Evolutionary conservation across 2,888 invertebrate genomes (phyloP), one percentile per base, ranked within the genome.

Genomic region (Neoascia interrupta): DNA sequence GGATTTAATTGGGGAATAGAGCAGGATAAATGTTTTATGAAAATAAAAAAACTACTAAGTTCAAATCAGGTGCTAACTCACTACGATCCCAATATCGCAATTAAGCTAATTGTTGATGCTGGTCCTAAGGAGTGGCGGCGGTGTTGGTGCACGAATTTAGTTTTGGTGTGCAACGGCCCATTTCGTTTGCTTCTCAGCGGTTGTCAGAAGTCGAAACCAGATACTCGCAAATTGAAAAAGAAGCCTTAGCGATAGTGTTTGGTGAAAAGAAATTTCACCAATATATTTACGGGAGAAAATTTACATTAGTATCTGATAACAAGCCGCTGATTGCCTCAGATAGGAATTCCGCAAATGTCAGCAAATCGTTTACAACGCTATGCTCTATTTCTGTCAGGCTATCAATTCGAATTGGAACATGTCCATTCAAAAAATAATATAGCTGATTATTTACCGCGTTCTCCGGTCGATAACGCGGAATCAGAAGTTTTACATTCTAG

Each of bases 251-350:
- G 5, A 81, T 87, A 3, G 66, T 85, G 10, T 88, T 81, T 45
- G 86, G 84, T 1, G 83, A 87, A 1, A 82, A 83, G 23, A 83
- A 84, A 72, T 89, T 88, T 74, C 84, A 86, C 58, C 81, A 84
- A 5, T 89, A 86, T 69, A 15, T 88, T 2, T 85, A 82, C 76
- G 88, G 87, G 2, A 74, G 85, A 1, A 66, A 83, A 1, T 89
- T 89, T 76, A 23, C 26, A 76, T 6, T 85, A 84, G 60, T 56
- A n/a, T n/a, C n/a, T n/a, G n/a, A n/a, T n/a, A n/a, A n/a, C n/a
- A n/a, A n/a, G n/a, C n/a, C n/a, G n/a, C n/a, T n/a, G n/a, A n/a
- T n/a, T 58, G 15, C 83, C 83, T 3, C 81, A 47, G 10, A 83
- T 83, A 58, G 58, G 81, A 11, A 84, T 84, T 28, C 84, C 85